These are phyloP conservation scores for Stomorhina lunata DNA, from an alignment of 2,888 invertebrate species.

Conservation along the genomic window DNA sequence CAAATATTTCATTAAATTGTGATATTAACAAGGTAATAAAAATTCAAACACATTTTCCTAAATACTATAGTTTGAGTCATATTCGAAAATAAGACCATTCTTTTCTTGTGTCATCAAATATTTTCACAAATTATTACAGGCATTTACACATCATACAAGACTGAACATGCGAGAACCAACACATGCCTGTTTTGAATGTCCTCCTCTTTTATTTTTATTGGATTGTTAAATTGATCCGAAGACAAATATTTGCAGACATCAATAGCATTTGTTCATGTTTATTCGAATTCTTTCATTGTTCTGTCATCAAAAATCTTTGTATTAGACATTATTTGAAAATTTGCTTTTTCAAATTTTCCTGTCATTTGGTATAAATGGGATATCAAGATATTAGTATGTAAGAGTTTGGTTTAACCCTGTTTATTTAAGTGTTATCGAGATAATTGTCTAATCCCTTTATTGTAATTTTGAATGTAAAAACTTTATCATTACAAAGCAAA, in stretches of 20 bases:
- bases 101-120: neutral
- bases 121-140: neutral
- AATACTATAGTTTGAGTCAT: too few relatives aligned
- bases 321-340: neutral
- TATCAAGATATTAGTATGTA: neutral
- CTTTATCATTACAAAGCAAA: slow-evolving; percentile 43
- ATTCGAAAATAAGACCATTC: slow-evolving; percentile 18
- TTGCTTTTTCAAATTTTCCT: neutral
- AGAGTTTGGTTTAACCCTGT: neutral
- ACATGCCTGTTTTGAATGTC: slow-evolving; percentile 23
- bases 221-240: slow-evolving; percentile 29
- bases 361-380: neutral
- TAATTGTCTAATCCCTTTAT: slow-evolving; percentile 44
- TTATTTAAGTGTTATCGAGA: slow-evolving; percentile 34
- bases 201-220: slow-evolving; percentile 12
- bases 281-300: neutral
- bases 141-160: slow-evolving; percentile 12
- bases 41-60: too few relatives aligned
- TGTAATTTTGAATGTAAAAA: slow-evolving; percentile 45
- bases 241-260: slow-evolving; percentile 29
- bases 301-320: slow-evolving; percentile 1
- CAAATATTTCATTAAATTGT: slow-evolving; percentile 39
- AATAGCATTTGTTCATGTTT: slow-evolving; percentile 14
- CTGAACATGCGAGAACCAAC: neutral
- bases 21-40: slow-evolving; percentile 27